These are phyloP conservation scores for Prunella himalayana DNA, from an alignment of 2,113 vertebrate genomes.

Conservation along the genomic window DNA sequence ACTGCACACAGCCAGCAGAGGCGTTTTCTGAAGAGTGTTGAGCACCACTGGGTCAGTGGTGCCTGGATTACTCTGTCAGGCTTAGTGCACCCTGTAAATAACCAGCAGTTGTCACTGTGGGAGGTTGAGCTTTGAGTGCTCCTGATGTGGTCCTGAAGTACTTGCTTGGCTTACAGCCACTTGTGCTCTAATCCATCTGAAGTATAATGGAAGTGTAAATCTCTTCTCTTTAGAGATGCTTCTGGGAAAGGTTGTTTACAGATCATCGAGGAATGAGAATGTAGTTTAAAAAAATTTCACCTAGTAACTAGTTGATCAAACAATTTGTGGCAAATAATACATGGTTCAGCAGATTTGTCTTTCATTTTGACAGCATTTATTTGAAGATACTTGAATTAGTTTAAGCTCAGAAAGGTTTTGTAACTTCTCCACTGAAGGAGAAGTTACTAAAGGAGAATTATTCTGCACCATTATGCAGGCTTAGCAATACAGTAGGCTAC, in stretches of 20 bases:
- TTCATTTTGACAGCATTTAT: not conserved
- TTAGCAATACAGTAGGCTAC: not conserved
- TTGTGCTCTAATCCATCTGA: not conserved
- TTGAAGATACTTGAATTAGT: not conserved
- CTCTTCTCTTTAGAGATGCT: not conserved
- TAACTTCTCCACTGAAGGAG: not conserved
- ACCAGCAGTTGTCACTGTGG: not conserved
- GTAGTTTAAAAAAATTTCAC: not conserved
- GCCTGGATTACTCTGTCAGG: not conserved
- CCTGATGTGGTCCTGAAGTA: not conserved
- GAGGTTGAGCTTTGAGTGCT: not conserved
- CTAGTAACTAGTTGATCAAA: not conserved
- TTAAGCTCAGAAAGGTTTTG: not conserved
- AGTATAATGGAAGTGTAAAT: not conserved
- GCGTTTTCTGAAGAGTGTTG: not conserved
- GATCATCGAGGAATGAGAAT: not conserved
- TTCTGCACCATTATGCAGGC: not conserved
- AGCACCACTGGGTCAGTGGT: not conserved
- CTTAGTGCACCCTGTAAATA: not conserved
- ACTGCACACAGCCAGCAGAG: not conserved
- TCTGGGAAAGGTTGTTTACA: not conserved
- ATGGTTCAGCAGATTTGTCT: not conserved
- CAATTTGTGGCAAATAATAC: not conserved
- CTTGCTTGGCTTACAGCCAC: not conserved
- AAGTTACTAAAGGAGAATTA: not conserved